Base-by-base conservation (phyloP, 2,888 invertebrate species). In the Empis livida region DNA sequence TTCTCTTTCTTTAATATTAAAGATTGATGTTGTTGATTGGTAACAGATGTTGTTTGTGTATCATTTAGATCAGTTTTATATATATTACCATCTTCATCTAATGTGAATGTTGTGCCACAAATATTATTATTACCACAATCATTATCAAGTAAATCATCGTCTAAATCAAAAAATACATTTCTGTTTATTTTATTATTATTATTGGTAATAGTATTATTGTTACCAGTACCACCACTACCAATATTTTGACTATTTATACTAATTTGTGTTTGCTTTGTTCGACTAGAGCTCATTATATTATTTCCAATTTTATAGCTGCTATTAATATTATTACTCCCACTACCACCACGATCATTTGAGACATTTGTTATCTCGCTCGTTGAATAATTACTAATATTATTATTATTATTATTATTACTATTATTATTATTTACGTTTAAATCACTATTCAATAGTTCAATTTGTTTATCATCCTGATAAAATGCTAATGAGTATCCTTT, bases 401-500 rank as follows among this genome's bases (percentile, higher is more conserved):
- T 42, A 43, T 48, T 49, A 44, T 39, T 44, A 20, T 38, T 16
- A 38, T 38, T 38, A 38, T 16, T 38, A n/a, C 46, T 49, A 44
- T 39, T 44, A 20, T 38, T 16, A 38, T 38, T 38, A 38, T 16
- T 38, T 15, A 15, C 5, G 16, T 38, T 38, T n/a, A 23, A 14
- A 41, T 41, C 27, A 41, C 13, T 41, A 41, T 41, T 41, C 14
- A 27, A n/a, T 41, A 20, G 17, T 14, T 23, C n/a, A 10, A 23
- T 14, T 9, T 20, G 20, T 62, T 73, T 64, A 52, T 61, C 62
- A 49, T 67, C 62, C 45, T 67, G 64, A 51, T 64, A 63, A 54
- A 68, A 59, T 39, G 67, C 64, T 57, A 72, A 61, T 48, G 90
- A 87, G 72, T 90, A 93, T 58, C 93, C 93, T 71, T 92, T 90